phyloP scores from a whole-genome alignment of 2,113 vertebrate species.

The Xenopus tropicalis region DNA sequence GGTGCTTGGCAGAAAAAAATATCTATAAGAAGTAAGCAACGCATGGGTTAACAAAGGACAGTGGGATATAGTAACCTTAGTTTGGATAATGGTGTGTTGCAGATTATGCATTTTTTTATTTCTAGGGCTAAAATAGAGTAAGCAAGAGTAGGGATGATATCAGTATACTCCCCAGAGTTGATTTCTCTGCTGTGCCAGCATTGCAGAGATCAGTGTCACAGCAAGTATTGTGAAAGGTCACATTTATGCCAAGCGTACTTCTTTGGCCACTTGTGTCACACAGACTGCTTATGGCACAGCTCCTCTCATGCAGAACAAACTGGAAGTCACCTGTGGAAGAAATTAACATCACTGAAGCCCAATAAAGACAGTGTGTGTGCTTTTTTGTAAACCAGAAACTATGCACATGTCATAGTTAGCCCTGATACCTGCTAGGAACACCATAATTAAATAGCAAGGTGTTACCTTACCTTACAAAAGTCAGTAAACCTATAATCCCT shows the following conservation, averaged over 20 bases:
- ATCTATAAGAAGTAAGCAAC: too few relatives aligned
- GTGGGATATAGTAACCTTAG: too few relatives aligned
- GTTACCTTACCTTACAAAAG: too few relatives aligned
- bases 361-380: background rate
- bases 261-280: conserved; percentile 62
- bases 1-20: too few relatives aligned
- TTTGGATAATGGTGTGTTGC: too few relatives aligned
- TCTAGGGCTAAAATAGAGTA: background rate
- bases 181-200: conserved; percentile 24
- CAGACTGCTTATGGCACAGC: conserved; percentile 58
- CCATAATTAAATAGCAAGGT: too few relatives aligned
- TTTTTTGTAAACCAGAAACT: background rate
- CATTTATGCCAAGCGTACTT: conserved; percentile 56
- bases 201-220: conserved; percentile 71
- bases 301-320: conserved; percentile 64
- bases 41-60: too few relatives aligned
- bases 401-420: too few relatives aligned
- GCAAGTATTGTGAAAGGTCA: conserved; percentile 65
- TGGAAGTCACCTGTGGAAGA: conserved; percentile 47
- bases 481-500: too few relatives aligned
- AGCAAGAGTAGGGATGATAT: background rate
- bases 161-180: conserved; percentile 39
- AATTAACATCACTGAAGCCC: background rate
- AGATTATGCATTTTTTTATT: too few relatives aligned
- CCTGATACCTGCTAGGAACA: too few relatives aligned